These are phyloP conservation scores for Neodiprion fabricii DNA, from an alignment of 1,140 invertebrate species.

Conservation along the genomic window DNA sequence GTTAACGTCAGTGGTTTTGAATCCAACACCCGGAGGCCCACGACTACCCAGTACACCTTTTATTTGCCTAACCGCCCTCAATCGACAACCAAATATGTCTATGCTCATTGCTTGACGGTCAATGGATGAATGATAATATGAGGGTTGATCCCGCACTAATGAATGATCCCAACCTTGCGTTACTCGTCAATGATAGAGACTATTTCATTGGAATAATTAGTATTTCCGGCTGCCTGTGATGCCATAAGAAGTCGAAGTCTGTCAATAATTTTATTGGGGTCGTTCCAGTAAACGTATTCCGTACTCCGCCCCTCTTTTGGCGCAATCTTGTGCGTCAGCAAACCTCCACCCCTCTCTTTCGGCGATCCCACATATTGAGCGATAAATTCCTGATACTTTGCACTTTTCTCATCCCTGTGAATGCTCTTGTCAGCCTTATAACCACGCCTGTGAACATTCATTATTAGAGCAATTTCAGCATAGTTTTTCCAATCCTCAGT, in stretches of 20 bases:
- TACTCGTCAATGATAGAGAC: no score
- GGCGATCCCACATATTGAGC: background rate
- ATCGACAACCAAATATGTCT: background rate
- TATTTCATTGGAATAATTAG: no score
- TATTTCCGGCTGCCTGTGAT: background rate
- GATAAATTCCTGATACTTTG: slow-evolving; percentile 17
- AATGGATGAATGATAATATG: background rate
- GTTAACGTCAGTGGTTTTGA: background rate
- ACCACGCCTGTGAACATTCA: slow-evolving; percentile 17
- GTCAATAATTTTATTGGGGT: slow-evolving; percentile 26
- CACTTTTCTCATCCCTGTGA: slow-evolving; percentile 1
- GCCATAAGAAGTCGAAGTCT: background rate
- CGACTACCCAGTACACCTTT: background rate
- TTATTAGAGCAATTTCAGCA: slow-evolving; percentile 14
- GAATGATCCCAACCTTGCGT: background rate
- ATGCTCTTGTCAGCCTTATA: slow-evolving; percentile 10
- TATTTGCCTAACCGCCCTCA: background rate
- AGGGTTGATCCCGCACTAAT: background rate
- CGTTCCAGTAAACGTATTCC: slow-evolving; percentile 29
- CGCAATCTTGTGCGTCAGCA: background rate
- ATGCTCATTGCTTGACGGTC: background rate
- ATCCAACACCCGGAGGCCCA: background rate
- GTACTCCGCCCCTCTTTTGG: background rate
- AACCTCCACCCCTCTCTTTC: background rate
- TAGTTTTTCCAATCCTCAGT: slow-evolving; percentile 19